Evolutionary conservation across 2,113 vertebrate genomes (phyloP).

Genomic region (Cryptomyrus ogoouensis): DNA sequence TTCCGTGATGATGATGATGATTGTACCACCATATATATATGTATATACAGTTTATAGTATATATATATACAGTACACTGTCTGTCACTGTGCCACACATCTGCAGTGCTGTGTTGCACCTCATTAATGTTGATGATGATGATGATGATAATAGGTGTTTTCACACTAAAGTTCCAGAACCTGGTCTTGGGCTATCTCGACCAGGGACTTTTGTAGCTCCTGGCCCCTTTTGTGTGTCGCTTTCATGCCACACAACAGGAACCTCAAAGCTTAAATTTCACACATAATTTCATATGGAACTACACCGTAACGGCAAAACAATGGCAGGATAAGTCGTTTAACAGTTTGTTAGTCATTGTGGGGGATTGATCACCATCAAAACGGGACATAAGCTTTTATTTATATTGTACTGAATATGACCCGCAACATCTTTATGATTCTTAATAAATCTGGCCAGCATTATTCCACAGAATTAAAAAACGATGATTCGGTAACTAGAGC

Average conservation of each 20-base stretch:
- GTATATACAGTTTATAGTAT: no score
- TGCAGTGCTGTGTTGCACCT: neutral
- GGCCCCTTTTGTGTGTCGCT: neutral
- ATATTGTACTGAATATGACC: neutral
- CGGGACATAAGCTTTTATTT: neutral
- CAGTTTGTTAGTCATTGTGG: no score
- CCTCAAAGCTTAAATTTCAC: neutral
- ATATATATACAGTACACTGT: neutral
- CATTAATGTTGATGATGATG: neutral
- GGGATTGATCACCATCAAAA: neutral
- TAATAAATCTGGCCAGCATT: neutral
- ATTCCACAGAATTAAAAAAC: neutral
- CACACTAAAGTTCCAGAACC: neutral
- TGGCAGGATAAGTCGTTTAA: neutral
- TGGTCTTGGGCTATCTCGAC: neutral
- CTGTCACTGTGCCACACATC: neutral
- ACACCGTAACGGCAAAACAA: neutral
- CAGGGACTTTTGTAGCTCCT: neutral
- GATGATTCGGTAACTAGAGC: neutral
- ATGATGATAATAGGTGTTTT: neutral
- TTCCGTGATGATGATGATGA: neutral
- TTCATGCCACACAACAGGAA: neutral
- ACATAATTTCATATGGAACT: neutral
- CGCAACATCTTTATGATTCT: neutral
- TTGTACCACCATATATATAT: neutral